A percentile compares a stretch with the other conserved stretches of the same genome.
phyloP scores from a whole-genome alignment of 2,797 vertebrate genomes.

The Crocodylus rhombifer region DNA sequence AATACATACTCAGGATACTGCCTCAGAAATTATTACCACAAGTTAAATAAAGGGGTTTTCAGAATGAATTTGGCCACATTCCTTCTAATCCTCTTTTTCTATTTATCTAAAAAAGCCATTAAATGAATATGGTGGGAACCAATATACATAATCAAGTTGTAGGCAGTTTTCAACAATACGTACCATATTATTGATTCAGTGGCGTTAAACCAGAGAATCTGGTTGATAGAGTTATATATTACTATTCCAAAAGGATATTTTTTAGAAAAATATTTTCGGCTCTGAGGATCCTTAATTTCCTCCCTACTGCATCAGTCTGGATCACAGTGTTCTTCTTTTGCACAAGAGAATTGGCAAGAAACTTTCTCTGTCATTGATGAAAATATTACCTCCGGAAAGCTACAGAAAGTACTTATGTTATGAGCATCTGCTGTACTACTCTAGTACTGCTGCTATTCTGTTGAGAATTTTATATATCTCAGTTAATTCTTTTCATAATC shows the following conservation, averaged over 20 bases:
- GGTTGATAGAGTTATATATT: neutral
- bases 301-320: fast-evolving
- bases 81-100: fast-evolving
- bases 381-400: neutral
- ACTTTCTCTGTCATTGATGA: neutral
- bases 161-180: neutral
- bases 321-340: neutral
- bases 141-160: neutral
- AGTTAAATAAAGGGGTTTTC: neutral
- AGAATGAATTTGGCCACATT: fast-evolving
- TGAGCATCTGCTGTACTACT: neutral
- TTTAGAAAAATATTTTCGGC: neutral
- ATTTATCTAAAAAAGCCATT: neutral
- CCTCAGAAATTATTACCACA: neutral
- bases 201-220: neutral
- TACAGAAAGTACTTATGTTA: neutral
- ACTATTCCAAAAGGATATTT: neutral
- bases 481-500: neutral
- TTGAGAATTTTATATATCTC: neutral
- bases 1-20: neutral
- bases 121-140: neutral
- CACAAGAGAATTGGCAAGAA: neutral
- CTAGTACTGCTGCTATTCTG: neutral
- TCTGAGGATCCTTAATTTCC: neutral
- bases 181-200: neutral